Evolutionary conservation across 2,797 vertebrate species (phyloP), one percentile per base, ranked within the genome.

Genomic region (Rhodeus uyekii): DNA sequence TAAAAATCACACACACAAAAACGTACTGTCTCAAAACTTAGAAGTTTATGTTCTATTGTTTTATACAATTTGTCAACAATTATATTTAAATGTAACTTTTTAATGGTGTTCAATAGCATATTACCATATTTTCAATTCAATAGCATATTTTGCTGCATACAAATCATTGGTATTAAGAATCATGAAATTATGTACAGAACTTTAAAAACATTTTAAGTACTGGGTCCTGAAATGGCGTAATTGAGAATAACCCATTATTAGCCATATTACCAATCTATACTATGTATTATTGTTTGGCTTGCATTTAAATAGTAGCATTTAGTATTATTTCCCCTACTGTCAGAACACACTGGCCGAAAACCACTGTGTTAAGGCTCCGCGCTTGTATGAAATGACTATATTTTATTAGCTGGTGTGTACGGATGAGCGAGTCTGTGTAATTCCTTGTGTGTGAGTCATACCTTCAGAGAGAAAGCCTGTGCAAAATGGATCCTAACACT

Each of bases 391-490:
- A 71, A 42, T 55, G 1, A 68, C 71, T 32, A 10, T 38, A 71
- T 22, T 64, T 34, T 12, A 61, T 50, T 9, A 38, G 38, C 29
- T 63, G 32, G 78, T 34, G 64, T 67, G 63, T 75, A 76, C 58
- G 50, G 19, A 36, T 53, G 80, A 29, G 60, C 1, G 9, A 44
- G 67, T 22, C 29, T 60, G 61, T 34, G 61, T 24, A 61, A 68
- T 39, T 76, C 22, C 3, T 24, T 48, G 39, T 36, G 34, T 64
- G 75, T 81, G 75, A 36, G 50, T 81, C 0, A 0, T 90, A 98
- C 98, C 96, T 94, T 95, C 22, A 99, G 86, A 88, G 96, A 98
- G 91, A 97, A 97, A 4, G 97, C 96, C 89, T 97, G 96, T 8
- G 92, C 93, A 0, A 99, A 87, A 84, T 98, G 95, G 77, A 98